Base-by-base conservation (phyloP, 2,888 invertebrate species). In the Clepsis dumicolana region DNA sequence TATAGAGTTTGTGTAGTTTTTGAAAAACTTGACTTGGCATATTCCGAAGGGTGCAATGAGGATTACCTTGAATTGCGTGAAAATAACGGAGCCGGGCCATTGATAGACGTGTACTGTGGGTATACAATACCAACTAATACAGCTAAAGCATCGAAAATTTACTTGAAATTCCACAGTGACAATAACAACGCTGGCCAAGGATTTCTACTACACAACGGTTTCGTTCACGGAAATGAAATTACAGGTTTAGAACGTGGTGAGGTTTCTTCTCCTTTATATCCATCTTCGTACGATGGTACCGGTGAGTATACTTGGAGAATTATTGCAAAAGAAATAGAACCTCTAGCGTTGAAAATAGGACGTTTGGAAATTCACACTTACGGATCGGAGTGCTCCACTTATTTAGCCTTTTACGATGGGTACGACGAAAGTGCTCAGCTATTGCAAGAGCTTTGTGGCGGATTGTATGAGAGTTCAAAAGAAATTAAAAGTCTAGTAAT, bases 11-110 rank as follows among this genome's bases (percentile, higher is more conserved):
- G 91, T 38, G 78, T 98, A 0, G 92, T 93, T 14, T 96, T 98
- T 81, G 94, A 94, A 74, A 86, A 91, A 5, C 95, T 99, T 77
- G 94, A 96, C 70, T 77, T 98, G 71, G 95, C 96, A 74, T 84
- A 91, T 8, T 96, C 96, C 3, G 95, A 96, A 4, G 94, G 95
- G 74, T 99, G 99, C 82, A 96, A 96, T 77, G 94, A 95, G 50
- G 98, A 99, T 85, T 98, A 97, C 84, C 86, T 99, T 35, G 98
- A 98, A 94, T 94, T 99, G 64, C 95, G 98, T 29, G 96, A 97
- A 89, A 84, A 90, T 0, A 85, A 94, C 75, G 93, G 94, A 0
- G 86, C 88, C 4, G 98, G 98, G 4, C 87, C 88, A 21, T 79
- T 98, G 14, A 77, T 98, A 14, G 93, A 87, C 0, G 93, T 96